These are phyloP conservation scores for Caracal caracal DNA, from an alignment of 2,113 vertebrate species.

Conservation along the genomic window DNA sequence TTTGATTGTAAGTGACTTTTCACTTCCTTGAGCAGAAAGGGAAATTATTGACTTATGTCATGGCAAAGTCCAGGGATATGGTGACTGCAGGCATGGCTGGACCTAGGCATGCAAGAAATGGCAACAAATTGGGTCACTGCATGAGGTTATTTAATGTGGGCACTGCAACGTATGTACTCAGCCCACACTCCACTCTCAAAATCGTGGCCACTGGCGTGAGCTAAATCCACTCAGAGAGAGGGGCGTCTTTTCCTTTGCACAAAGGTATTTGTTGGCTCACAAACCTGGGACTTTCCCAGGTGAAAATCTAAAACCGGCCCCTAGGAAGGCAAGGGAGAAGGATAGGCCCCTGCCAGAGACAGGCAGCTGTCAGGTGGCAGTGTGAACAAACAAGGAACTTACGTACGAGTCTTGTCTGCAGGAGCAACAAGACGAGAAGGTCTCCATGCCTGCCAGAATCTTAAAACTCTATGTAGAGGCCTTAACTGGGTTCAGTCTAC, in stretches of 20 bases:
- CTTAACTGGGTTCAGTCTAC: fast-evolving
- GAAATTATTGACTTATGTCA: background rate
- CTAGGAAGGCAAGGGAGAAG: background rate
- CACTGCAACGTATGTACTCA: background rate
- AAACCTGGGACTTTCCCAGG: background rate
- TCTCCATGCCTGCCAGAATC: background rate
- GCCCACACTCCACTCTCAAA: background rate
- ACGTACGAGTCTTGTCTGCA: background rate
- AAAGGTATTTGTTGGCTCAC: background rate
- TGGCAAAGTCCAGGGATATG: background rate
- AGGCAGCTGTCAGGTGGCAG: background rate
- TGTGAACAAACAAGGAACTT: background rate
- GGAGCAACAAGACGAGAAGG: background rate
- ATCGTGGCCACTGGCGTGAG: background rate
- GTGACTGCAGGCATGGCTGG: background rate
- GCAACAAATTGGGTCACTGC: background rate
- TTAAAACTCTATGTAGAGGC: background rate
- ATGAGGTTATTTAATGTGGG: background rate
- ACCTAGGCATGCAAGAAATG: background rate
- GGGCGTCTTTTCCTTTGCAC: background rate
- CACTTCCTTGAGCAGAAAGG: background rate
- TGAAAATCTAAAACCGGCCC: background rate
- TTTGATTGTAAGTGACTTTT: background rate
- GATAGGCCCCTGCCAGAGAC: background rate
- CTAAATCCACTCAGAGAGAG: background rate